phyloP scores from a whole-genome alignment of 2,797 vertebrate genomes.

The Oreonectes daqikongensis region DNA sequence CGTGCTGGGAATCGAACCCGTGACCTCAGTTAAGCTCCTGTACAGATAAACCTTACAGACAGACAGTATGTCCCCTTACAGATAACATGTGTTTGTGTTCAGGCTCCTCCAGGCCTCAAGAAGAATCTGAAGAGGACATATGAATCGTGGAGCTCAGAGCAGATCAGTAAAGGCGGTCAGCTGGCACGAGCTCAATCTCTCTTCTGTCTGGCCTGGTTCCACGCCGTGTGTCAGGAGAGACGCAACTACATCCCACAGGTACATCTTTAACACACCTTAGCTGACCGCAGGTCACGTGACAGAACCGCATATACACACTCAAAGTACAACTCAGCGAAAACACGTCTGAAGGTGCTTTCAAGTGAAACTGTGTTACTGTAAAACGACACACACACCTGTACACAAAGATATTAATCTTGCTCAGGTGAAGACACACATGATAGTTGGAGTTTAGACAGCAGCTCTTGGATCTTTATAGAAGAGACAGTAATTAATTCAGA shows the following conservation, averaged over 20 bases:
- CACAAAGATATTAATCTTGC: not conserved
- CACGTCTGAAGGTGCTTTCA: too few relatives aligned
- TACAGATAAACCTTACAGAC: not conserved
- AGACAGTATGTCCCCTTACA: slow-evolving; percentile 20
- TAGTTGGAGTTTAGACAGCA: not conserved
- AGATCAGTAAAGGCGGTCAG: slow-evolving; percentile 88
- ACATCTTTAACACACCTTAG: slow-evolving; percentile 15
- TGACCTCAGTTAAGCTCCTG: not conserved
- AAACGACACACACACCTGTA: slow-evolving; percentile 24
- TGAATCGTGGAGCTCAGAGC: slow-evolving; percentile 93
- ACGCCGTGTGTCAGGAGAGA: slow-evolving; percentile 95
- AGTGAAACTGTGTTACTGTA: too few relatives aligned
- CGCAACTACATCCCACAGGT: slow-evolving; percentile 98
- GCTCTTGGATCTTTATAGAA: slow-evolving; percentile 12
- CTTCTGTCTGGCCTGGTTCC: slow-evolving; percentile 97
- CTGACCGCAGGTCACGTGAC: slow-evolving; percentile 12
- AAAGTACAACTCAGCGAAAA: slow-evolving; percentile 1
- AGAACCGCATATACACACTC: not conserved
- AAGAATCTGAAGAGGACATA: slow-evolving; percentile 95
- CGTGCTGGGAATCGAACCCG: not conserved
- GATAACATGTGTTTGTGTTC: slow-evolving; percentile 45
- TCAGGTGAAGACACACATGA: not conserved
- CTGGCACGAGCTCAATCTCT: slow-evolving; percentile 85
- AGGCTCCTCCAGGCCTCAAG: slow-evolving; percentile 96
- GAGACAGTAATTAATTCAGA: not conserved